Percentiles rank a stretch among this genome's conserved stretches.
phyloP scores from a whole-genome alignment of 2,888 invertebrate genomes.

The Adelphocoris suturalis region DNA sequence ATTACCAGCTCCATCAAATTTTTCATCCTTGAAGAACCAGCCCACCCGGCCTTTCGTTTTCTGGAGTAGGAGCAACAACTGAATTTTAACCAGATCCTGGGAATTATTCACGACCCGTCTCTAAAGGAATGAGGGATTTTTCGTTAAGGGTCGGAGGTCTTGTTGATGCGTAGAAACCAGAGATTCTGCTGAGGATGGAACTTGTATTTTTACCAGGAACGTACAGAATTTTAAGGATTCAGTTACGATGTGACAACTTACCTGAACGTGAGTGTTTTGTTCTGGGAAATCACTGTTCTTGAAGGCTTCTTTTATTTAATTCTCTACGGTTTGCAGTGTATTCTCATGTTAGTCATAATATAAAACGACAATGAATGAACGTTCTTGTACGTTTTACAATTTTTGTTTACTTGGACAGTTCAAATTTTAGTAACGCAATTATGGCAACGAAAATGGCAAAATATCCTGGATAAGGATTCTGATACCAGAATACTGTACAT shows the following conservation, averaged over 20 bases:
- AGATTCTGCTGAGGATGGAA: neutral
- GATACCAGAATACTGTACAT: no score
- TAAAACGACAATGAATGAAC: no score
- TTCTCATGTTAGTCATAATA: no score
- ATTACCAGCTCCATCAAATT: neutral
- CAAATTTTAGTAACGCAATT: no score
- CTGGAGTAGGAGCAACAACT: conserved; percentile 38
- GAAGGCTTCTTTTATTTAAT: neutral
- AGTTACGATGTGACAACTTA: neutral
- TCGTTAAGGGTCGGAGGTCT: conserved; percentile 16
- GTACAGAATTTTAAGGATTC: conserved; percentile 32
- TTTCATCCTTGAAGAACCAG: neutral
- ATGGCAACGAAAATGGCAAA: no score
- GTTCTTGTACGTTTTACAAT: no score
- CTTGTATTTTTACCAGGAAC: neutral
- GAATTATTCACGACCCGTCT: conserved; percentile 47
- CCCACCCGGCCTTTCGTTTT: neutral
- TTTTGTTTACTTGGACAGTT: no score
- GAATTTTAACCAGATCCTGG: conserved; percentile 21
- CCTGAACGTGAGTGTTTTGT: conserved; percentile 19
- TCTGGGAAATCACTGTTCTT: neutral
- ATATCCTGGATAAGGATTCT: no score
- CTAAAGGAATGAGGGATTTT: conserved; percentile 32
- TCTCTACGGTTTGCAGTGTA: neutral
- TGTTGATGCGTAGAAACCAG: conserved; percentile 30